Conservation (phyloP, 2,888 invertebrate species). For the Stenurella melanura region DNA sequence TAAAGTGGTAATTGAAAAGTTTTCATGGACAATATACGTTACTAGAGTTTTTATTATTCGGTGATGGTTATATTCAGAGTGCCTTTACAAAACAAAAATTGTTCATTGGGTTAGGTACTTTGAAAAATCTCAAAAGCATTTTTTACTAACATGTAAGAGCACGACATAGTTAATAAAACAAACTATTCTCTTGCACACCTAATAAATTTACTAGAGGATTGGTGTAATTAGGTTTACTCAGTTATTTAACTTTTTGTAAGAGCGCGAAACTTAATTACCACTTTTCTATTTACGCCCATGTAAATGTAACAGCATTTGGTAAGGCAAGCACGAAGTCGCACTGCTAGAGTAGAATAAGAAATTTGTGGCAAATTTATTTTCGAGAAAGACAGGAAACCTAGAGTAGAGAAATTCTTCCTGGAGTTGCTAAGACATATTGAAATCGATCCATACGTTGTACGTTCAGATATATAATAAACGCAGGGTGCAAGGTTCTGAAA, state of each 20-base stretch:
- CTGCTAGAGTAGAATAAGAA: background rate
- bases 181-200: background rate
- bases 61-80: too few relatives aligned
- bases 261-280: background rate
- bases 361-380: background rate
- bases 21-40: too few relatives aligned
- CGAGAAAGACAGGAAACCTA: background rate
- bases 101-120: too few relatives aligned
- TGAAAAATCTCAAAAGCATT: too few relatives aligned
- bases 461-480: background rate
- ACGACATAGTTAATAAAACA: background rate
- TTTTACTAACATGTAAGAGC: background rate
- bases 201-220: background rate
- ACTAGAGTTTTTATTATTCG: too few relatives aligned
- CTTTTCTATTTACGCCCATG: background rate
- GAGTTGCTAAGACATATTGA: background rate
- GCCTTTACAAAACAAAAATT: too few relatives aligned
- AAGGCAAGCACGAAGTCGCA: background rate
- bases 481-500: background rate
- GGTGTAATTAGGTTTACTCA: background rate
- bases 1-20: too few relatives aligned
- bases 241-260: conserved; percentile 3
- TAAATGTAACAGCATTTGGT: background rate
- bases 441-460: background rate
- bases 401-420: background rate